Base-by-base conservation (phyloP, 1,140 invertebrate species). In the Orchesella cincta region DNA sequence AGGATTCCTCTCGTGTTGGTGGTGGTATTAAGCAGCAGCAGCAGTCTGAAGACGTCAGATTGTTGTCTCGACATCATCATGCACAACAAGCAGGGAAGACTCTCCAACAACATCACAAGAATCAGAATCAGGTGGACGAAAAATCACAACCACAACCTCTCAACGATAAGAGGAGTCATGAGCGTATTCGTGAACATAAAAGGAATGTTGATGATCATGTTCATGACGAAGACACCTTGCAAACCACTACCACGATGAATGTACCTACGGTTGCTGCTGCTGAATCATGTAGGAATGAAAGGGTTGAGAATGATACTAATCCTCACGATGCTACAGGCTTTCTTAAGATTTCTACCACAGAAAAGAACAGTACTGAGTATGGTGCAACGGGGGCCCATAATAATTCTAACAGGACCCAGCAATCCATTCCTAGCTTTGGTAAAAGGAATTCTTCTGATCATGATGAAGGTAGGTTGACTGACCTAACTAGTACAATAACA, bases 381-480 rank as follows among this genome's bases (percentile, higher is more conserved):
- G n/a, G n/a, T n/a, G n/a, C n/a, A n/a, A n/a, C n/a, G n/a, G n/a
- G n/a, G n/a, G n/a, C n/a, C n/a, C n/a, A n/a, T n/a, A n/a, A 57
- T n/a, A 57, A 57, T 18, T 46, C 39, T 29, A 67, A 33, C 8
- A 67, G 62, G 29, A 67, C 62, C 33, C 31, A 67, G 31, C 12
- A 14, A 67, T 8, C 26, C 8, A 8, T 46, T 46, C 39, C n/a
- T n/a, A n/a, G n/a, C n/a, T n/a, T n/a, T n/a, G n/a, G n/a, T n/a
- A n/a, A n/a, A n/a, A n/a, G n/a, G n/a, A n/a, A n/a, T n/a, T n/a
- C n/a, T n/a, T n/a, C n/a, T n/a, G n/a, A n/a, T n/a, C n/a, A 57
- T 14, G 23, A 57, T 5, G 62, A 29, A 35, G 67, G 72, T 77
- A 78, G 77, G 77, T 78, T 78, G 77, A 78, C 39, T 78, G 77